Percentiles rank a stretch among this genome's conserved stretches.
These are phyloP conservation scores for Amblyjoppa proteus DNA, from an alignment of 2,888 invertebrate genomes.

Conservation along the genomic window DNA sequence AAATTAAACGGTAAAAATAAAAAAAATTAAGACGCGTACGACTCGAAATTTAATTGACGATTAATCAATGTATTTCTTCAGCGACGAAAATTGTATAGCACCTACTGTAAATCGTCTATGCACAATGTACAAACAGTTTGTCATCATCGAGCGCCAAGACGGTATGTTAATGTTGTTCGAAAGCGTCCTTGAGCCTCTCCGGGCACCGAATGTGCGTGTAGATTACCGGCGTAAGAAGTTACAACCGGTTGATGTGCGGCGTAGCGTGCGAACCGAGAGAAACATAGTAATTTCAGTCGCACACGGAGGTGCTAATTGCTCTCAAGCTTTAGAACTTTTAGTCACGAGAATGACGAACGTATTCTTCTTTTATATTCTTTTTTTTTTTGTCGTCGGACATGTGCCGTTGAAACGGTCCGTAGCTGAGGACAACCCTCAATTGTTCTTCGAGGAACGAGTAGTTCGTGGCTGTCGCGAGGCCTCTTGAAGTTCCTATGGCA, in stretches of 20 bases:
- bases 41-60: not conserved
- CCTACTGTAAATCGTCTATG: not conserved
- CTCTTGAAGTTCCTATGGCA: conserved; percentile 20
- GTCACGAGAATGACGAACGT: not conserved
- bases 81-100: not conserved
- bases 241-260: not conserved
- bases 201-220: not conserved
- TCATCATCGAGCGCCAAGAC: not conserved
- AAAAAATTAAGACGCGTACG: not conserved
- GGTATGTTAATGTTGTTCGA: not conserved
- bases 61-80: not conserved
- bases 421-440: conserved; percentile 17
- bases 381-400: not conserved
- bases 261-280: not conserved
- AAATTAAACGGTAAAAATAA: too few species aligned
- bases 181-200: not conserved
- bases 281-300: conserved; percentile 4
- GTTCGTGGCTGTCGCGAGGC: not conserved
- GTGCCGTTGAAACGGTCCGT: not conserved
- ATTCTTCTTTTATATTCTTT: not conserved
- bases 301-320: conserved; percentile 14
- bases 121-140: not conserved
- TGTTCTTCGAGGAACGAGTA: conserved; percentile 8
- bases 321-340: not conserved
- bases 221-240: not conserved